phyloP scores from a whole-genome alignment of 1,140 invertebrate species.

The Apis cerana region DNA sequence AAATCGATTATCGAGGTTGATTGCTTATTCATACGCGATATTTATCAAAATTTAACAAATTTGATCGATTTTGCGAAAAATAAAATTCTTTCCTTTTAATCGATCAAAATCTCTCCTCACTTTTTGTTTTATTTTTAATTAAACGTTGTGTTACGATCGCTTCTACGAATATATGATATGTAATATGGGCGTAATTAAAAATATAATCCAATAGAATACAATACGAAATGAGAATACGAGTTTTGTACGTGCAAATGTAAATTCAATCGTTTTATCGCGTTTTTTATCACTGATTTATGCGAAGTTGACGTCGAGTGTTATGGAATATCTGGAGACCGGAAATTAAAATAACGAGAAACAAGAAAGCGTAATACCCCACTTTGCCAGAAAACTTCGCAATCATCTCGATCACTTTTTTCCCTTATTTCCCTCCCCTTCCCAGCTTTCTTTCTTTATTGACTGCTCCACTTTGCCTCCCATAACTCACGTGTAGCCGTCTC shows the following conservation, averaged over 20 bases:
- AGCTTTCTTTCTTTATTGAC: not conserved
- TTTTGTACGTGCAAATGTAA: not conserved
- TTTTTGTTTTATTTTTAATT: no score
- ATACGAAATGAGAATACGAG: not conserved
- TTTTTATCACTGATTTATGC: not conserved
- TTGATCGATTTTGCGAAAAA: no score
- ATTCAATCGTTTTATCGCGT: not conserved
- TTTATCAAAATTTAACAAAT: no score
- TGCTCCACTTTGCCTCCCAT: not conserved
- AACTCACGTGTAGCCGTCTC: not conserved
- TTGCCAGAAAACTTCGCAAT: not conserved
- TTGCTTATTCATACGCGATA: no score
- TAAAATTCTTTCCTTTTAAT: no score
- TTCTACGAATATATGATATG: no score
- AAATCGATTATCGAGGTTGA: no score
- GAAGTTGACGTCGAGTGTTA: not conserved
- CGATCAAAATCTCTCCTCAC: no score
- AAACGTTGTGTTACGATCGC: no score
- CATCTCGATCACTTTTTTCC: not conserved
- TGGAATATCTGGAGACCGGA: not conserved
- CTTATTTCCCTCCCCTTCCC: no score
- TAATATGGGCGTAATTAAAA: no score
- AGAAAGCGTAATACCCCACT: not conserved
- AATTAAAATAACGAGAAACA: conserved; percentile 12
- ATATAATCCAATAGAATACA: no score